phyloP scores from a whole-genome alignment of 1,140 invertebrate genomes.

The Drosophila pallidifrons region DNA sequence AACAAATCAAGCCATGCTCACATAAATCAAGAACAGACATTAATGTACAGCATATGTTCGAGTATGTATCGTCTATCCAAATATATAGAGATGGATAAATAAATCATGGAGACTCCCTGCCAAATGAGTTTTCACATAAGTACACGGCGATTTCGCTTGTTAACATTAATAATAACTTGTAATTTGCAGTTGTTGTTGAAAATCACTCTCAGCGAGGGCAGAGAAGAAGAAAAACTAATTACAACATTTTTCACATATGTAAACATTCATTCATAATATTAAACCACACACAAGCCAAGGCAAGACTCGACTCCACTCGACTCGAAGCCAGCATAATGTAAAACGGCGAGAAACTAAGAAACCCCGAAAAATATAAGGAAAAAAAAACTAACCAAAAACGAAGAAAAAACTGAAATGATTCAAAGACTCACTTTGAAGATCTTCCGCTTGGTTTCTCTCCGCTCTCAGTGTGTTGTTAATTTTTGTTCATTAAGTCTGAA shows the following conservation, averaged over 20 bases:
- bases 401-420: constrained; percentile 16
- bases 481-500: constrained; percentile 82
- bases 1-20: constrained; percentile 24
- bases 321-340: constrained; percentile 70
- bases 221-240: constrained; percentile 72
- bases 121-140: constrained; percentile 75
- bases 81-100: constrained; percentile 6
- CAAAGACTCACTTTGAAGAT: constrained; percentile 73
- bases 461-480: constrained; percentile 77
- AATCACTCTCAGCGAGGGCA: constrained; percentile 57
- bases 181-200: constrained; percentile 80
- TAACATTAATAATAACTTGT: constrained; percentile 83
- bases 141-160: constrained; percentile 75
- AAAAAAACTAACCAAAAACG: constrained; percentile 1
- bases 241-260: constrained; percentile 82
- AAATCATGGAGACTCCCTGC: constrained; percentile 60
- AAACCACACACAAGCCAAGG: constrained; percentile 45
- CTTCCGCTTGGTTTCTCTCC: constrained; percentile 67
- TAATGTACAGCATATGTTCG: constrained; percentile 51
- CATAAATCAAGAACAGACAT: constrained; percentile 76
- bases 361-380: constrained; percentile 44
- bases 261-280: constrained; percentile 80
- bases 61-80: not conserved
- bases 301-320: not conserved
- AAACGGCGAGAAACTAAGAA: constrained; percentile 67